These are phyloP conservation scores for Bellardia pandia DNA, from an alignment of 2,888 invertebrate genomes.

Conservation along the genomic window DNA sequence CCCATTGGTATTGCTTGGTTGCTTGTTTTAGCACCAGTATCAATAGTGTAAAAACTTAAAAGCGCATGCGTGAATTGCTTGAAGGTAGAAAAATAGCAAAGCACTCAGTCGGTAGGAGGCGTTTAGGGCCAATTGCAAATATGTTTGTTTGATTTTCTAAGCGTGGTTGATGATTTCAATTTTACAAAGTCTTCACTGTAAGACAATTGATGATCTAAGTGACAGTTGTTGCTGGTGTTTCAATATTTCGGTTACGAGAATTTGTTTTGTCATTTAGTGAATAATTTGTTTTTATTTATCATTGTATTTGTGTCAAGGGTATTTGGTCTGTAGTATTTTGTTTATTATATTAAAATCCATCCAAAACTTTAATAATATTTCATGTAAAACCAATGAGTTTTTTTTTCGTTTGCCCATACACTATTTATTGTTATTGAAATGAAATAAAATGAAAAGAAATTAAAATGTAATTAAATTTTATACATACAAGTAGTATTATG, in stretches of 20 bases:
- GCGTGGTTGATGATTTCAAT: neutral
- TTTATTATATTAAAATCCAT: neutral
- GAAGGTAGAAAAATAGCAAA: neutral
- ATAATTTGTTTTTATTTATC: neutral
- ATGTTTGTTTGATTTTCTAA: neutral
- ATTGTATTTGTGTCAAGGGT: slow-evolving; percentile 27
- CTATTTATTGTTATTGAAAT: slow-evolving; percentile 40
- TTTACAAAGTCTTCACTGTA: neutral
- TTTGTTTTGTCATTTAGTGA: slow-evolving; percentile 8
- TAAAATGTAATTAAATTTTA: slow-evolving; percentile 33
- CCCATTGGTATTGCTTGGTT: neutral
- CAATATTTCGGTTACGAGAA: neutral
- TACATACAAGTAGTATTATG: neutral
- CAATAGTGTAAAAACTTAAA: neutral
- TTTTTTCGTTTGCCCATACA: neutral
- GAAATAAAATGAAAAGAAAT: slow-evolving; percentile 20
- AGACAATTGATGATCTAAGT: slow-evolving; percentile 28
- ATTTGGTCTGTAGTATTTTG: neutral
- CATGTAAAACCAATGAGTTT: slow-evolving; percentile 11
- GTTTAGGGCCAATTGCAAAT: slow-evolving; percentile 5
- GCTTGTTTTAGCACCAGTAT: neutral
- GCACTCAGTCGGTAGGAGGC: neutral
- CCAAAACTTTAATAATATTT: slow-evolving; percentile 7
- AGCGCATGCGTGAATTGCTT: slow-evolving; percentile 14
- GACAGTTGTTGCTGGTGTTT: slow-evolving; percentile 9